Base-by-base conservation (phyloP, 2,113 vertebrate genomes). In the Lipotes vexillifer region DNA sequence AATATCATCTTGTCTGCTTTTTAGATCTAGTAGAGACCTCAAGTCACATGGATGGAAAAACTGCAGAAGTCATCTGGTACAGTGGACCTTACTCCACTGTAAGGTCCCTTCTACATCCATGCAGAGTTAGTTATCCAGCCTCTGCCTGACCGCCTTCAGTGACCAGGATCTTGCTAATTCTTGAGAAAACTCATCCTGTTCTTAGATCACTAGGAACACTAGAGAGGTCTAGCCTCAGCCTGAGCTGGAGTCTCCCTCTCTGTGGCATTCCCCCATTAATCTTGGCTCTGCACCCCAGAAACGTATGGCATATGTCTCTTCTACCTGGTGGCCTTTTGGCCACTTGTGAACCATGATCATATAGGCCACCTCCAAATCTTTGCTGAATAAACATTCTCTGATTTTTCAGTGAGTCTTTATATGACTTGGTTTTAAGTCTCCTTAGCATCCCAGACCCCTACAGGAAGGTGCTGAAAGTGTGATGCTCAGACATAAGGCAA, bases 341-440 rank as follows among this genome's bases (percentile, higher is more conserved):
- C 8, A 0, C 94, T 57, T 85, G 61, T 89, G 21, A 96, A 72
- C 87, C 59, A 23, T 55, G 8, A 29, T 90, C 31, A 29, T 27
- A 33, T 44, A 72, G 41, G 41, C 38, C 5, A 80, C 38, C 38
- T 85, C 65, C 87, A 93, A 14, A 46, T 88, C 66, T 82, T 75
- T 86, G 55, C 82, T 69, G 68, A 74, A 68, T 18, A 78, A 92
- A 21, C 36, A 90, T 97, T 90, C 63, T 87, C 78, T n/a, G 11
- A 77, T 88, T 85, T 88, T 92, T 93, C 59, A 84, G 0, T 55
- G 57, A 91, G 9, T 89, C 74, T 88, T 88, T 41, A 49, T 21
- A 7, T 49, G 63, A 63, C 29, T 93, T 94, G 88, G 20, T 83
- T 96, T 94, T 81, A 94, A 92, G 46, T 72, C 17, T 85, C 27